Evolutionary conservation across 2,888 invertebrate genomes (phyloP).

Genomic region (Plagiodera versicolora): DNA sequence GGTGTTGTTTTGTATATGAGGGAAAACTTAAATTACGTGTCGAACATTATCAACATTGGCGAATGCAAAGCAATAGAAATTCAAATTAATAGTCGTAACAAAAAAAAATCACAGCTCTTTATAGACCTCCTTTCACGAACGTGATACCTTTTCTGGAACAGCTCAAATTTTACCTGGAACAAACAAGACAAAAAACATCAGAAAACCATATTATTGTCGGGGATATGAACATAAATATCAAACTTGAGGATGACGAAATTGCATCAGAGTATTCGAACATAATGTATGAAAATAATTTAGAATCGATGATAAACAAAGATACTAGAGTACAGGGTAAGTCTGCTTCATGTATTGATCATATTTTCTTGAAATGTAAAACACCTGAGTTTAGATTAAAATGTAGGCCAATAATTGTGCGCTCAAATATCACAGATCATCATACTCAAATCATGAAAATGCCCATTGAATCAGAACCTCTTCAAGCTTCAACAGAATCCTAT

Average conservation of each 20-base stretch:
- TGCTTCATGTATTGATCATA: constrained; percentile 4
- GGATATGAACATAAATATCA: constrained; percentile 5
- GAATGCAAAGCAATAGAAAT: constrained; percentile 10
- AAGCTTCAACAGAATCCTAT: not conserved
- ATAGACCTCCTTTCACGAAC: constrained; percentile 10
- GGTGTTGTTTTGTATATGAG: constrained; percentile 11
- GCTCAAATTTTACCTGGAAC: constrained; percentile 7
- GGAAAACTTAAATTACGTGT: constrained; percentile 5
- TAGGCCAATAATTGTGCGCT: constrained; percentile 1
- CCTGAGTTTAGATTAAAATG: not conserved
- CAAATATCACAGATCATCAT: constrained; percentile 1
- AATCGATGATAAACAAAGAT: constrained; percentile 8
- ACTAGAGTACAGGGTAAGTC: constrained; percentile 11
- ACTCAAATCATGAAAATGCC: not conserved
- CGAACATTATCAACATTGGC: constrained; percentile 4
- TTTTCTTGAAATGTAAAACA: not conserved
- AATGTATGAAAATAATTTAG: constrained; percentile 2
- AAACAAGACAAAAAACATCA: not conserved
- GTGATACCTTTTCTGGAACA: constrained; percentile 6
- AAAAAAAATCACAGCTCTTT: constrained; percentile 12
- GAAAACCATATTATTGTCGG: constrained; percentile 2
- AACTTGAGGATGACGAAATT: not conserved
- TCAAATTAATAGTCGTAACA: constrained; percentile 6
- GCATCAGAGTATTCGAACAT: constrained; percentile 6
- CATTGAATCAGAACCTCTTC: constrained; percentile 6